Evolutionary conservation across 2,113 vertebrate genomes (phyloP).

Genomic region (Etia nguti): DNA sequence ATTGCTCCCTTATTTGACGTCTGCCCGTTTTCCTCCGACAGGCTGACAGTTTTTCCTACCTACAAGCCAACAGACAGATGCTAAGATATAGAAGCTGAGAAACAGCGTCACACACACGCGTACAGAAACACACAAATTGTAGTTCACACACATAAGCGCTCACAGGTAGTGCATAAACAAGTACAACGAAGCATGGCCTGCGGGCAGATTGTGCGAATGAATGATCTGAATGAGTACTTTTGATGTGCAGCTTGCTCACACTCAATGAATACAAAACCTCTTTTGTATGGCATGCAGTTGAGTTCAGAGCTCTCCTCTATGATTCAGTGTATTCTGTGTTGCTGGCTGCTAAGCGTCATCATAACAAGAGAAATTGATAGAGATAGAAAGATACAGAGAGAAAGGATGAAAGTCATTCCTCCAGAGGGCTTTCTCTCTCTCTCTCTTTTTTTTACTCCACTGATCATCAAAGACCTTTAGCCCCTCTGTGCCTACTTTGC

Average conservation of each 20-base stretch:
- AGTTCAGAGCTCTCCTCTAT: conserved; percentile 10
- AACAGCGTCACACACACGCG: not conserved
- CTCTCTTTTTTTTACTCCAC: conserved; percentile 6
- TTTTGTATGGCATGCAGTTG: conserved; percentile 2
- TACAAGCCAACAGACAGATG: not conserved
- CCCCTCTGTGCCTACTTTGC: conserved; percentile 7
- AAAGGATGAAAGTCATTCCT: conserved; percentile 41
- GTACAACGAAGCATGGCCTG: conserved; percentile 15
- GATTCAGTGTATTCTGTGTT: conserved; percentile 1
- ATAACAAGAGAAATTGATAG: conserved; percentile 7
- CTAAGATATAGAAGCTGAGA: not conserved
- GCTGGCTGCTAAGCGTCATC: not conserved
- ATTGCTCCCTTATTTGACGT: conserved; percentile 13
- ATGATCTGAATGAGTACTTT: conserved; percentile 31
- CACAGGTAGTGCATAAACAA: conserved; percentile 22
- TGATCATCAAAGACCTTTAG: conserved; percentile 43
- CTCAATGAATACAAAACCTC: conserved; percentile 25
- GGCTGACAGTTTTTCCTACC: not conserved
- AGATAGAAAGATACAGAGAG: conserved; percentile 8
- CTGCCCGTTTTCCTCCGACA: not conserved
- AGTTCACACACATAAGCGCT: not conserved
- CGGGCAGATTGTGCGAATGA: conserved; percentile 12
- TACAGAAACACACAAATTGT: not conserved
- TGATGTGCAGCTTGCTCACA: conserved; percentile 24
- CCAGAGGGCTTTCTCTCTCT: conserved; percentile 14